phyloP scores from a whole-genome alignment of 1,140 invertebrate species.

The Macrotrachela quadricornifera region DNA sequence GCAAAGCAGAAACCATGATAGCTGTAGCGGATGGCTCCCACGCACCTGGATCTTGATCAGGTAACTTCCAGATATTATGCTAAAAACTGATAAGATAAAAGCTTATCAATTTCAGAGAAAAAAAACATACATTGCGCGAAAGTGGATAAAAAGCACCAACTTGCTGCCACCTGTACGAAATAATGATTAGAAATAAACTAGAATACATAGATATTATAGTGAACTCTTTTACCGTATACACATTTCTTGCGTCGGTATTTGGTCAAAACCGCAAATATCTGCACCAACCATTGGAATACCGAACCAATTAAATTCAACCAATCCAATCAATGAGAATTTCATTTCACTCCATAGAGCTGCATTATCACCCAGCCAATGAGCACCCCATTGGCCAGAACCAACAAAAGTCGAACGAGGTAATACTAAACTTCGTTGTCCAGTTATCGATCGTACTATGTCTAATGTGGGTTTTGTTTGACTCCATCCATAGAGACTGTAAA shows the following conservation, averaged over 20 bases:
- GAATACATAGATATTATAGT: no score
- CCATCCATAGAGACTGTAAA: conserved; percentile 40
- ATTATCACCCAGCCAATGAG: conserved; percentile 62
- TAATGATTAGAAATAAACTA: no score
- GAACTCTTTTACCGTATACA: conserved; percentile 16
- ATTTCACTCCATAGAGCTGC: conserved; percentile 20
- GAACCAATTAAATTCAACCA: conserved; percentile 6
- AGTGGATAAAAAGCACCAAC: conserved; percentile 37
- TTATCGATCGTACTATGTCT: conserved; percentile 15
- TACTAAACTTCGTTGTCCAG: conserved; percentile 44
- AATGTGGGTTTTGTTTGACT: conserved; percentile 30
- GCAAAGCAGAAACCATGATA: conserved; percentile 39
- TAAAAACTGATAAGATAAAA: no score
- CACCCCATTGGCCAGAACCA: conserved; percentile 56
- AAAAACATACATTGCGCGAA: conserved; percentile 17
- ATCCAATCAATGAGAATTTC: conserved; percentile 18
- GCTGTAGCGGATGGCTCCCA: conserved; percentile 3
- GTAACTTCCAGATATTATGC: conserved; percentile 15
- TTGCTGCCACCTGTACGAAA: conserved; percentile 30
- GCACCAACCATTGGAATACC: conserved; percentile 49
- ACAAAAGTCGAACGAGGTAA: conserved; percentile 60
- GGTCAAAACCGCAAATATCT: conserved; percentile 68
- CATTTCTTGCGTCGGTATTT: conserved; percentile 44
- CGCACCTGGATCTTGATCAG: conserved; percentile 18
- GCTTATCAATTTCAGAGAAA: no score